Base-by-base conservation (phyloP, 2,113 vertebrate species). In the Lampris incognitus region DNA sequence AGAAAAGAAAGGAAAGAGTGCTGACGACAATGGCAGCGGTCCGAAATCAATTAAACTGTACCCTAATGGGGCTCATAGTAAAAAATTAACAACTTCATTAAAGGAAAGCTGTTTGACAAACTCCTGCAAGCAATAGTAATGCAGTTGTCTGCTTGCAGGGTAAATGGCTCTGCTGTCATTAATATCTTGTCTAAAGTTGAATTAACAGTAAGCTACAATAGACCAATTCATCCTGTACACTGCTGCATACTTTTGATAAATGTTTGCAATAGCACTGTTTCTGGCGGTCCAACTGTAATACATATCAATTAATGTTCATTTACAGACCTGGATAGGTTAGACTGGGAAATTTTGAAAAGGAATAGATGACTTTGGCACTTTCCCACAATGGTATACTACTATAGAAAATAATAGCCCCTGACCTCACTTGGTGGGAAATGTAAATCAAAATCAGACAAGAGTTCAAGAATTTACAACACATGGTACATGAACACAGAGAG, bases 241-340 rank as follows among this genome's bases (percentile, higher is more conserved):
- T 9, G 41, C 37, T 46, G 13, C 24, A 40, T 24, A 39, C 10
- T 37, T 42, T 9, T 10, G 8, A 69, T 9, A 66, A 75, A 82
- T 44, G 10, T 38, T 24, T 24, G 3, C 41, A 13, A 13, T 51
- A 72, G 1, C 0, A 59, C 50, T 37, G 52, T 52, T 8, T 57
- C 48, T 67, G 65, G 64, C 59, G 51, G 54, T 1, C 54, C 36
- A 56, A 41, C 59, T 82, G 11, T 2, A 38, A 54, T 48, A 9
- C 44, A 56, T 52, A 73, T 79, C 70, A 57, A 59, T 72, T 49
- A 63, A 11, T 69, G 0, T 2, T 66, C 51, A 69, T 58, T 65
- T 42, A 9, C 7, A 63, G 52, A 6, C 24, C 8, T 11, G 56
- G 36, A 64, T 60, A 38, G 69, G 66, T 52, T 6, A 57, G 37